Evolutionary conservation across 2,113 vertebrate species (phyloP).

Genomic region (Pygathrix nemaeus): DNA sequence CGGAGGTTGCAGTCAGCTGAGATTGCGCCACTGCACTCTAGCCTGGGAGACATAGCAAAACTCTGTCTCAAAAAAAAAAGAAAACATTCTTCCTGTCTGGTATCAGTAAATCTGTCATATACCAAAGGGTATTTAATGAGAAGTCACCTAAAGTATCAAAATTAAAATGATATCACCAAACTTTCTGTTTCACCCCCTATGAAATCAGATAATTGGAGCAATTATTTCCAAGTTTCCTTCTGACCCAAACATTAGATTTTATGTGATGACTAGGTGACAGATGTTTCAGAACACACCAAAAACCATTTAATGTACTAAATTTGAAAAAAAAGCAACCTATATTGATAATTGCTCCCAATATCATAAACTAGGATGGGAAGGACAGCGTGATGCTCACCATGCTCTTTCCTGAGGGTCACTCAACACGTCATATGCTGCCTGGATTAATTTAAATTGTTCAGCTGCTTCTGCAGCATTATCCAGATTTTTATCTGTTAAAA

Average conservation of each 20-base stretch:
- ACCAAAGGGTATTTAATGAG: background rate
- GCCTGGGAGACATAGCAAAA: too few species aligned
- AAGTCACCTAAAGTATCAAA: background rate
- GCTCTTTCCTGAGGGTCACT: slow-evolving; percentile 97
- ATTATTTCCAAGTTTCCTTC: background rate
- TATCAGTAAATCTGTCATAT: background rate
- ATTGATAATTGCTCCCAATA: background rate
- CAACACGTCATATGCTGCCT: slow-evolving; percentile 96
- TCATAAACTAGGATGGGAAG: background rate
- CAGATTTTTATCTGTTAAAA: slow-evolving; percentile 94
- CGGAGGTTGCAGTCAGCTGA: too few species aligned
- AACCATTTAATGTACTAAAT: background rate
- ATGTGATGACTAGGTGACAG: background rate
- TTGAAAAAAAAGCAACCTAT: background rate
- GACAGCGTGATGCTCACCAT: slow-evolving; percentile 84
- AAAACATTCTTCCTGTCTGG: background rate
- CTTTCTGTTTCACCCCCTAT: background rate
- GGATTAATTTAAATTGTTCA: slow-evolving; percentile 96
- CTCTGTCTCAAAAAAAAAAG: too few species aligned
- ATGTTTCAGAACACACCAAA: background rate
- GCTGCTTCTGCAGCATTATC: slow-evolving; percentile 94
- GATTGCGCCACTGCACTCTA: too few species aligned
- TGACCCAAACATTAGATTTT: background rate
- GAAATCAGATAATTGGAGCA: background rate
- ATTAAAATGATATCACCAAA: background rate